These are phyloP conservation scores for Fopius arisanus DNA, from an alignment of 1,140 invertebrate genomes.

Conservation along the genomic window DNA sequence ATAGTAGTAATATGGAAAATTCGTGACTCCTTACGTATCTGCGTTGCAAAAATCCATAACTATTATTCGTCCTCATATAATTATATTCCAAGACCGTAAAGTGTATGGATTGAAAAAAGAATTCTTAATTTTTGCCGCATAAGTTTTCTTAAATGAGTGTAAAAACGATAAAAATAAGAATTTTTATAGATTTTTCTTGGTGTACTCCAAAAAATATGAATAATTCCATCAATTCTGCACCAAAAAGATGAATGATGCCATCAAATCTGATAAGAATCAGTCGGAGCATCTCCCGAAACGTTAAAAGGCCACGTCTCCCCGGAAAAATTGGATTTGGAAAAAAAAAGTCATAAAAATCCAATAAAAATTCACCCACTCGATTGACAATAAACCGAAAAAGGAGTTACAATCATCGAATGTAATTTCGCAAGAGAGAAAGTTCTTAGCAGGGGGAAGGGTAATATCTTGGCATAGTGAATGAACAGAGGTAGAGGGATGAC, in stretches of 20 bases:
- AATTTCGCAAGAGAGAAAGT: background rate
- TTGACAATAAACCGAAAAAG: background rate
- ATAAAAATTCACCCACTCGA: conserved; percentile 1
- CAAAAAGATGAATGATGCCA: background rate
- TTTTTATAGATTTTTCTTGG: no score
- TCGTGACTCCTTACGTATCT: no score
- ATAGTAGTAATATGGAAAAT: no score
- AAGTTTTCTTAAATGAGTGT: no score
- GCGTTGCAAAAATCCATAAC: no score
- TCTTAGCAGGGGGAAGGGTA: background rate
- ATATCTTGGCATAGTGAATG: background rate
- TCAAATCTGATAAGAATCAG: background rate
- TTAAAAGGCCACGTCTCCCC: background rate
- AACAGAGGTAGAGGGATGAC: background rate
- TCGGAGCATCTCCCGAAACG: no score
- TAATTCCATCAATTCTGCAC: background rate
- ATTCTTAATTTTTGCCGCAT: no score
- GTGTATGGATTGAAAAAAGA: no score
- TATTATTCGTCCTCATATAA: no score
- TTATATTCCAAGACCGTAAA: no score
- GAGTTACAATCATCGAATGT: background rate
- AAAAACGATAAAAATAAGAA: no score
- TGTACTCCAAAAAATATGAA: no score
- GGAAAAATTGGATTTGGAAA: background rate
- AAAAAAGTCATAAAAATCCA: background rate